These are phyloP conservation scores for Cylindroiulus punctatus DNA, from an alignment of 2,888 invertebrate species.

Conservation along the genomic window DNA sequence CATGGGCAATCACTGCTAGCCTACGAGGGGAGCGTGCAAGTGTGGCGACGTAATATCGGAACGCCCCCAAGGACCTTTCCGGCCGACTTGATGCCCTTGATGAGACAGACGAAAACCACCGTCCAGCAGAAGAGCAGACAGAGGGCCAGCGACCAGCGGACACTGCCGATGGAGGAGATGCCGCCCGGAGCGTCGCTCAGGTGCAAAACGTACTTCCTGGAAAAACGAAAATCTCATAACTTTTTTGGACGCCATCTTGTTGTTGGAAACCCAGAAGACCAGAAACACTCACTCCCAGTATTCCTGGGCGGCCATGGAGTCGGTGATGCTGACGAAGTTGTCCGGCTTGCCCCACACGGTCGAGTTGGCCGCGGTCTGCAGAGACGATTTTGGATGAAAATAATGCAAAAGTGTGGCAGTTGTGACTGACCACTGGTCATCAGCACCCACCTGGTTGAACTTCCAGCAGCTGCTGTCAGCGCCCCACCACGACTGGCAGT, in stretches of 20 bases:
- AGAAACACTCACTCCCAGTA: constrained; percentile 24
- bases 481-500: constrained; percentile 33
- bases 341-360: not conserved
- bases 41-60: no score
- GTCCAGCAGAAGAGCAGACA: constrained; percentile 82
- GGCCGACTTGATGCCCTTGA: constrained; percentile 82
- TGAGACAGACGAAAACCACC: constrained; percentile 80
- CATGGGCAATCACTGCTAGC: no score
- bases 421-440: not conserved
- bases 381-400: not conserved
- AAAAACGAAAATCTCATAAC: no score
- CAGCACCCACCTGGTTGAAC: not conserved
- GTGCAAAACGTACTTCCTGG: constrained; percentile 75
- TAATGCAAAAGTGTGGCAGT: not conserved
- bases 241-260: no score
- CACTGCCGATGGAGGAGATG: constrained; percentile 67
- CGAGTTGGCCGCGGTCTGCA: not conserved
- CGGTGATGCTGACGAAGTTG: not conserved
- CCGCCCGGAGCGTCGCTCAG: constrained; percentile 80
- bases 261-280: no score
- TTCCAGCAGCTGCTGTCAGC: not conserved
- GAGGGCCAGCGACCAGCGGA: constrained; percentile 74
- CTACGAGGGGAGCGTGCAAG: no score
- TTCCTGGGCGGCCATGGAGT: not conserved
- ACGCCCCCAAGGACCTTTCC: constrained; percentile 78